Evolutionary conservation across 2,113 vertebrate species (phyloP).

Genomic region (Hyperopisus bebe): DNA sequence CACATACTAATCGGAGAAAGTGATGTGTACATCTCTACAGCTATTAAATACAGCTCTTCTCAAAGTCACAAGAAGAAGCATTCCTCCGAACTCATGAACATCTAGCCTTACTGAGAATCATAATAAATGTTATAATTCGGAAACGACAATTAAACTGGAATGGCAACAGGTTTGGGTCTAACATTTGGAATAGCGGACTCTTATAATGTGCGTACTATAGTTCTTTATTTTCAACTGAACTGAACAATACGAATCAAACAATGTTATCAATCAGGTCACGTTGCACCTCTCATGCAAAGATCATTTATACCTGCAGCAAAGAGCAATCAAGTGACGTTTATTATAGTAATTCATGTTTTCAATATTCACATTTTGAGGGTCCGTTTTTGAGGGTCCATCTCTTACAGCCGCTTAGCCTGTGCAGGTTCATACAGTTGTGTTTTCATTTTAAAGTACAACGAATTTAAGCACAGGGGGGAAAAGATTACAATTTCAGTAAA

Average conservation of each 20-base stretch:
- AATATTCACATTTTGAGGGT: not conserved
- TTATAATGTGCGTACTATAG: not conserved
- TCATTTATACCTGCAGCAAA: not conserved
- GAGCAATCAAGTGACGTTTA: not conserved
- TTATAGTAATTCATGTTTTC: not conserved
- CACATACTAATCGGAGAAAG: not conserved
- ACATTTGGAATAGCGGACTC: not conserved
- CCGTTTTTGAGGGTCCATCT: not conserved
- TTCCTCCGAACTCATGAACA: not conserved
- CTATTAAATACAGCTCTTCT: not conserved
- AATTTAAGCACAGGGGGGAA: not conserved
- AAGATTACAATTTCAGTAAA: not conserved
- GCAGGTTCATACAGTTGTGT: not conserved
- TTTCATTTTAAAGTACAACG: not conserved
- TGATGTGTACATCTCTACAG: not conserved
- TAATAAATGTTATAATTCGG: not conserved
- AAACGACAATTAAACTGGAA: not conserved
- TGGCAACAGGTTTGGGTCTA: not conserved
- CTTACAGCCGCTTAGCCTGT: not conserved
- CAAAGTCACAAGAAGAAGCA: not conserved
- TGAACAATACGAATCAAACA: not conserved
- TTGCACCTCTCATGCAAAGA: not conserved
- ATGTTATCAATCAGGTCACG: not conserved
- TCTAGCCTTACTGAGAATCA: not conserved
- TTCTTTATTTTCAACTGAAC: not conserved